Evolutionary conservation across 2,797 vertebrate genomes (phyloP).

Genomic region (Rhinichthys osculus): DNA sequence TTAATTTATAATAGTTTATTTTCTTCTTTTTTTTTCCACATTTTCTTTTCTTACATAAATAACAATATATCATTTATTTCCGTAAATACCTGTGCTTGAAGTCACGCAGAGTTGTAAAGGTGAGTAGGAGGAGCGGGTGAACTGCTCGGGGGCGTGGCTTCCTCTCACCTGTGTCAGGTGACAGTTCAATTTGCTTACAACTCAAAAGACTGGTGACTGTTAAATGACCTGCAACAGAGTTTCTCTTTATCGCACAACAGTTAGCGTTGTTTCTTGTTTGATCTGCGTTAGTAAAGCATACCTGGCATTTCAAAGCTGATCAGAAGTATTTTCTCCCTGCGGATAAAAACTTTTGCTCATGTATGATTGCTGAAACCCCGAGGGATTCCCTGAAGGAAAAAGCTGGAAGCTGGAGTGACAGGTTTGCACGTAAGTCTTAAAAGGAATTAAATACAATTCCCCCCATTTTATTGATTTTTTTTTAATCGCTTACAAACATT

Average conservation of each 20-base stretch:
- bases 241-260: neutral
- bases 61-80: neutral
- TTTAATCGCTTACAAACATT: neutral
- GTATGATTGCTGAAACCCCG: conserved; percentile 6
- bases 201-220: conserved; percentile 35
- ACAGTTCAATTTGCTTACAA: conserved; percentile 51
- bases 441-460: neutral
- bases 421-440: conserved; percentile 29
- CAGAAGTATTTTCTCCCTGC: neutral
- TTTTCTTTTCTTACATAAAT: neutral
- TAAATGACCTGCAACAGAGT: neutral
- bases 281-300: neutral
- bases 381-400: conserved; percentile 8
- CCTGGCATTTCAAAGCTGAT: neutral
- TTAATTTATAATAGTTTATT: neutral
- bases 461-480: neutral
- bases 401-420: neutral
- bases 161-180: conserved; percentile 59
- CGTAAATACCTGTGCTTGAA: neutral
- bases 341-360: conserved; percentile 24
- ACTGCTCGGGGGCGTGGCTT: conserved; percentile 49
- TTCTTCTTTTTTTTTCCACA: neutral
- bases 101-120: neutral
- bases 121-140: conserved; percentile 34
- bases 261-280: neutral